Conservation (phyloP, 2,888 invertebrate genomes). For the Patella ulyssiponensis region DNA sequence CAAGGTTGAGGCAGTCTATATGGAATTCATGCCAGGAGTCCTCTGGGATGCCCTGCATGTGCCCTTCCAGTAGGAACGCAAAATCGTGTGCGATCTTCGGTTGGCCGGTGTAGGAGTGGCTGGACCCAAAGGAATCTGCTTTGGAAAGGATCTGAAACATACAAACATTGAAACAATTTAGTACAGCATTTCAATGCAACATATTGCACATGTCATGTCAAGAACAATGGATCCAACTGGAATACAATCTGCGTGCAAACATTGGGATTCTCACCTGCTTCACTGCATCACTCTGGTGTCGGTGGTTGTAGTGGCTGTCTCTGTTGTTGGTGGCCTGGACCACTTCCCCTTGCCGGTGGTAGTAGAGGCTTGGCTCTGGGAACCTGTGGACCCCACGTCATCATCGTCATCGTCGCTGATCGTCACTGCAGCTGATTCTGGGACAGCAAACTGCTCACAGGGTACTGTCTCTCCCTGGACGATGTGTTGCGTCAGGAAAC, state of each 20-base stretch:
- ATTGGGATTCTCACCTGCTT: background rate
- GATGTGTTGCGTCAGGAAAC: conserved; percentile 21
- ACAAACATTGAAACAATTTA: no score
- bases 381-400: background rate
- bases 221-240: no score
- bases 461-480: conserved; percentile 10
- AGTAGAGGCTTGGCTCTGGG: background rate
- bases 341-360: background rate
- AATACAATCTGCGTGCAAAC: background rate
- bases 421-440: background rate
- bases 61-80: no score
- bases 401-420: conserved; percentile 4
- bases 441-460: background rate
- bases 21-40: no score
- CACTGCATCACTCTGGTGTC: background rate
- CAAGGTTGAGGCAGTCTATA: no score
- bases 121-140: no score
- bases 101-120: no score
- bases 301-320: background rate
- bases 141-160: no score
- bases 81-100: no score
- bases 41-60: no score
- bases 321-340: background rate
- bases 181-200: no score
- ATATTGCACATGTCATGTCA: no score